These are phyloP conservation scores for Vannuccia rotundouncinata DNA, from an alignment of 2,888 invertebrate genomes.

Conservation along the genomic window DNA sequence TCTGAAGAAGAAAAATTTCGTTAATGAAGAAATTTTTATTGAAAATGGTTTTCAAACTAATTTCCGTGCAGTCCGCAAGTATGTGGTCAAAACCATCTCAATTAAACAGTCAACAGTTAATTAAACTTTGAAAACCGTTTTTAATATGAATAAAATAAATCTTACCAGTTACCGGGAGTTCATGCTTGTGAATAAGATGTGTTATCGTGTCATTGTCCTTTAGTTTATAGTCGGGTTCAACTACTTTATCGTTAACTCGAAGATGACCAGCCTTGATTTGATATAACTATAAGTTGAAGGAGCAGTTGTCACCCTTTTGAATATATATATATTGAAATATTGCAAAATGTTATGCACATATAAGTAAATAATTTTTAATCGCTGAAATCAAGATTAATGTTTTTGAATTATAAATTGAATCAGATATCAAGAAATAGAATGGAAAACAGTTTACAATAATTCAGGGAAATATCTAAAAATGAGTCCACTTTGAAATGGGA, in stretches of 20 bases:
- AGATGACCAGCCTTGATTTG: background rate
- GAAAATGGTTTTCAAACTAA: background rate
- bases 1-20: conserved; percentile 29
- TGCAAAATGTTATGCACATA: background rate
- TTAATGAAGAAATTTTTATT: background rate
- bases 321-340: background rate
- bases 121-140: background rate
- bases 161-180: conserved; percentile 34
- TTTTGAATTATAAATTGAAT: too few species aligned
- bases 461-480: too few species aligned
- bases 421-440: too few species aligned
- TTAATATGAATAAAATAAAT: background rate
- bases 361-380: background rate
- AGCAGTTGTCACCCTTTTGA: background rate
- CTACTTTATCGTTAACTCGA: background rate
- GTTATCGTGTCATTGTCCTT: conserved; percentile 32
- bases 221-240: conserved; percentile 23
- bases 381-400: too few species aligned
- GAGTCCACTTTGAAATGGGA: too few species aligned
- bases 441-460: too few species aligned
- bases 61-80: background rate
- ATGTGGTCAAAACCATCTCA: background rate
- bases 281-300: background rate
- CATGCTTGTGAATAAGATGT: conserved; percentile 30
- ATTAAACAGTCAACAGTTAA: background rate